phyloP scores from a whole-genome alignment of 2,797 vertebrate species.

The Pangasius krempfi region DNA sequence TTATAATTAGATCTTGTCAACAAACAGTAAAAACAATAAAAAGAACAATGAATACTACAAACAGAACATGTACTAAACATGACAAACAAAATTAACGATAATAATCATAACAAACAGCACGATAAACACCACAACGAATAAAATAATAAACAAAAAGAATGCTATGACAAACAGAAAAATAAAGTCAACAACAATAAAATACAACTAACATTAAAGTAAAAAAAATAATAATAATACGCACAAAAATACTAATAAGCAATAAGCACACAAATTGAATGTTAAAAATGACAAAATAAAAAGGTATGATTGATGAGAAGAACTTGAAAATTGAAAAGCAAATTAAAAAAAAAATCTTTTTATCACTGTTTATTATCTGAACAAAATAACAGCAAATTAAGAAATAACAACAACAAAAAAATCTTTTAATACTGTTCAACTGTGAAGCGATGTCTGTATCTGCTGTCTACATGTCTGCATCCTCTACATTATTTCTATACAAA shows the following conservation, averaged over 20 bases:
- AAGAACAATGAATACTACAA: too few species aligned
- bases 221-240: neutral
- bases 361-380: neutral
- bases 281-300: neutral
- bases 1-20: too few species aligned
- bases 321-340: neutral
- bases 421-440: neutral
- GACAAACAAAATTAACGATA: neutral
- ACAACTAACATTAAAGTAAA: neutral
- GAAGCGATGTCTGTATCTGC: neutral
- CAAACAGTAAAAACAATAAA: too few species aligned
- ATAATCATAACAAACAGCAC: neutral
- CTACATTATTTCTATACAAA: neutral
- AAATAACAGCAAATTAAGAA: neutral
- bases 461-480: neutral
- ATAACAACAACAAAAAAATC: neutral
- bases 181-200: neutral
- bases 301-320: neutral
- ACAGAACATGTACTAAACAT: neutral
- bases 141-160: too few species aligned
- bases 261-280: neutral
- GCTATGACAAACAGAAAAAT: too few species aligned
- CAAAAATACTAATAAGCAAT: neutral
- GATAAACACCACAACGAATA: too few species aligned
- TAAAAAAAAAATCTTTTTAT: neutral